Conservation (phyloP, 2,888 invertebrate genomes). For the Parnassius mnemosyne region DNA sequence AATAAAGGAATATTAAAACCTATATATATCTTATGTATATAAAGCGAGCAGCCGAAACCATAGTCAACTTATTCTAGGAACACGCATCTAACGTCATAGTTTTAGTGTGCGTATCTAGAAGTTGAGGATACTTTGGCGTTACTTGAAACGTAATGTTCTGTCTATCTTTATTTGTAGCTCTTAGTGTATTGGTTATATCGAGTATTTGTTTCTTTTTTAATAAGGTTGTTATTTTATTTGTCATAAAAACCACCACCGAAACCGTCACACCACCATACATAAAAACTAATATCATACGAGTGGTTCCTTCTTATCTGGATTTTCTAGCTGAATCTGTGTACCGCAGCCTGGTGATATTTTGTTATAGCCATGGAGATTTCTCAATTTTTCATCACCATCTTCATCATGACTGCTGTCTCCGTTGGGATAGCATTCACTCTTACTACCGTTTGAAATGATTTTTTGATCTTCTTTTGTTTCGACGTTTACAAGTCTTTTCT, state of each 20-base stretch:
- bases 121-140: too few species aligned
- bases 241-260: not conserved
- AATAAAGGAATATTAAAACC: too few species aligned
- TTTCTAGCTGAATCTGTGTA: slow-evolving; percentile 61
- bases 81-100: too few species aligned
- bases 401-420: slow-evolving; percentile 26
- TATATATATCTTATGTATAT: too few species aligned
- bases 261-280: slow-evolving; percentile 32
- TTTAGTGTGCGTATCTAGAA: too few species aligned
- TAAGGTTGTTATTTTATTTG: too few species aligned
- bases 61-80: too few species aligned
- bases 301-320: slow-evolving; percentile 63
- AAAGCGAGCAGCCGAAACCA: too few species aligned
- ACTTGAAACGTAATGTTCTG: too few species aligned
- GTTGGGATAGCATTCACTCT: slow-evolving; percentile 24
- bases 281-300: slow-evolving; percentile 51
- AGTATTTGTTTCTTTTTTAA: too few species aligned
- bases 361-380: slow-evolving; percentile 60
- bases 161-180: too few species aligned
- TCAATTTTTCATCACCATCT: slow-evolving; percentile 38
- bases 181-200: too few species aligned
- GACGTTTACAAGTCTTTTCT: slow-evolving; percentile 36
- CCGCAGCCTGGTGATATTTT: slow-evolving; percentile 62
- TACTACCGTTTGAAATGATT: slow-evolving; percentile 28
- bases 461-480: slow-evolving; percentile 28